These are phyloP conservation scores for Poliocrania exsul DNA, from an alignment of 2,797 vertebrate species.

Conservation along the genomic window DNA sequence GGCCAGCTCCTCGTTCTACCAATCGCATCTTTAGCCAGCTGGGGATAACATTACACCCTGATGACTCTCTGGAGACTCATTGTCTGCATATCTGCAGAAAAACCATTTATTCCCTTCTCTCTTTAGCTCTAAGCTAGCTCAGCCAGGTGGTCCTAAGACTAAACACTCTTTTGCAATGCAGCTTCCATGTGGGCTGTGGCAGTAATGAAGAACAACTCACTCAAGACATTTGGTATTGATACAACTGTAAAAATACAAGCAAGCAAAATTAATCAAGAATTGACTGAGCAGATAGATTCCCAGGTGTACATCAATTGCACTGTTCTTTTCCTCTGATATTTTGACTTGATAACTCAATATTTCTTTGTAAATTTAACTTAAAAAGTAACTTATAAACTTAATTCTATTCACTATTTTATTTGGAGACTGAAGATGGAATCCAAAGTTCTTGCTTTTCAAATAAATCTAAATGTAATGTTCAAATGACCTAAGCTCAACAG, in stretches of 20 bases:
- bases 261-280: background rate
- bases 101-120: background rate
- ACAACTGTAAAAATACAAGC: background rate
- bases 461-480: background rate
- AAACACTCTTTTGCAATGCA: background rate
- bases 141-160: background rate
- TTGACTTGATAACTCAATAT: background rate
- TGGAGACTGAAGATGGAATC: background rate
- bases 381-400: background rate
- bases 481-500: background rate
- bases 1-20: background rate
- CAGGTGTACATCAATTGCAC: background rate
- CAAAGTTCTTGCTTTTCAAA: background rate
- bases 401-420: background rate
- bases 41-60: background rate
- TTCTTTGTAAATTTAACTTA: background rate
- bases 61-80: background rate
- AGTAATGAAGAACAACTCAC: background rate
- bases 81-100: background rate
- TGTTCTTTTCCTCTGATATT: background rate
- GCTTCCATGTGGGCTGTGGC: background rate
- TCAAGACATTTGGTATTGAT: background rate
- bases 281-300: background rate
- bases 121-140: background rate
- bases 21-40: background rate